Percentiles rank a stretch among this genome's conserved stretches.
phyloP scores from a whole-genome alignment of 2,888 invertebrate species.

The Cantharis rufa region DNA sequence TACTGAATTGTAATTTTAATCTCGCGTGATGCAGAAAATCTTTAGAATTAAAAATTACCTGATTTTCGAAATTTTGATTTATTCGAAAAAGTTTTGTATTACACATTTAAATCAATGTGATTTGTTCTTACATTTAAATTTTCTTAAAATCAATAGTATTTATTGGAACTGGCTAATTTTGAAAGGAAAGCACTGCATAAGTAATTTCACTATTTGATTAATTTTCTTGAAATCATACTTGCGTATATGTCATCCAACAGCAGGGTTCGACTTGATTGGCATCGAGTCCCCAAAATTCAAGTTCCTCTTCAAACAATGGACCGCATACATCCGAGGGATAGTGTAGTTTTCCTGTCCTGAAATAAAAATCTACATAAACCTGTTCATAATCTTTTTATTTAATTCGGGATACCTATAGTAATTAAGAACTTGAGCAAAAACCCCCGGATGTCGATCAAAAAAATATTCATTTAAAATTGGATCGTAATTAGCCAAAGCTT shows the following conservation, averaged over 20 bases:
- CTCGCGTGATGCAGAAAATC: no score
- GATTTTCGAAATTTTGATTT: no score
- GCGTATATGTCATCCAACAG: conserved; percentile 99
- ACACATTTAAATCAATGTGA: no score
- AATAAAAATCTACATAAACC: conserved; percentile 32
- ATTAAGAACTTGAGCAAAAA: conserved; percentile 95
- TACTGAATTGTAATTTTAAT: no score
- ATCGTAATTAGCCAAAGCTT: conserved; percentile 98
- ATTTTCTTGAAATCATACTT: conserved; percentile 60
- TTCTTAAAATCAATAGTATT: no score
- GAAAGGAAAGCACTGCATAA: background rate
- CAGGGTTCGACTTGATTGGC: conserved; percentile 99
- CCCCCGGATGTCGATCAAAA: conserved; percentile 97
- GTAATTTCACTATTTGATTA: background rate
- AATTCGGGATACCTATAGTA: conserved; percentile 76
- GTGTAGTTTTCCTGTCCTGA: conserved; percentile 94
- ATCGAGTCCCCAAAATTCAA: conserved; percentile 99
- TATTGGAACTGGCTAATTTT: no score
- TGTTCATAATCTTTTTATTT: background rate
- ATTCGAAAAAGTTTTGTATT: no score
- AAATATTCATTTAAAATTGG: conserved; percentile 99
- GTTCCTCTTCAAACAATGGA: conserved; percentile 97
- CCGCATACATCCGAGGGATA: conserved; percentile 99
- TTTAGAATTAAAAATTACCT: no score
- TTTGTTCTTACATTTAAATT: no score